A percentile compares a stretch with the other conserved stretches of the same genome.
These are phyloP conservation scores for Pentamera pediparva DNA, from an alignment of 53 echinoderm and acorn worm genomes.

Conservation along the genomic window DNA sequence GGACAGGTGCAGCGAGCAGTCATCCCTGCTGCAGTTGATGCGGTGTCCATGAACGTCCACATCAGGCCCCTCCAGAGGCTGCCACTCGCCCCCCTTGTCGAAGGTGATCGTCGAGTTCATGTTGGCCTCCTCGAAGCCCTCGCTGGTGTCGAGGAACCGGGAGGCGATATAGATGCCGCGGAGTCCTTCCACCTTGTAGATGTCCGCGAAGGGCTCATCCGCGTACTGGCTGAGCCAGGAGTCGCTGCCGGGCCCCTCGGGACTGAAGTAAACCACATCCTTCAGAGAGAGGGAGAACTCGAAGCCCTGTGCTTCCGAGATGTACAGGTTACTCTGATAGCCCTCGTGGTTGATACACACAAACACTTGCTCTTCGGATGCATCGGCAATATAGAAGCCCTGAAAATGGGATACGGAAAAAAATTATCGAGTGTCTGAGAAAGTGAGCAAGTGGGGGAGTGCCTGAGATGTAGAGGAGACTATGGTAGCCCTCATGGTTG, in stretches of 20 bases:
- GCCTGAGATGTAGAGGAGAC: no score
- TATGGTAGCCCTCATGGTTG: no score
- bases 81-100: constrained; percentile 96
- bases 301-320: constrained; percentile 67
- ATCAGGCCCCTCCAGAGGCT: constrained; percentile 24
- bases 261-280: constrained; percentile 65
- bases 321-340: constrained; percentile 86
- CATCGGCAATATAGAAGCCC: constrained; percentile 95
- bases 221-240: constrained; percentile 73
- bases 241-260: constrained; percentile 74
- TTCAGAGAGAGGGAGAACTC: constrained; percentile 68
- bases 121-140: constrained; percentile 45
- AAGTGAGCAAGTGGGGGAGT: no score
- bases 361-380: constrained; percentile 91
- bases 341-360: constrained; percentile 73
- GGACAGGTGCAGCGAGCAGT: constrained; percentile 75
- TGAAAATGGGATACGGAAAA: no score
- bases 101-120: constrained; percentile 63
- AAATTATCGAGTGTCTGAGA: no score
- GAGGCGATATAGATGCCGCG: constrained; percentile 83
- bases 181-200: constrained; percentile 81
- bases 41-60: constrained; percentile 15
- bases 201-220: constrained; percentile 77
- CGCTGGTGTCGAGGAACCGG: constrained; percentile 33
- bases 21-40: constrained; percentile 30